These are phyloP conservation scores for Leptodactylus fuscus DNA, from an alignment of 2,113 vertebrate genomes.

Conservation along the genomic window DNA sequence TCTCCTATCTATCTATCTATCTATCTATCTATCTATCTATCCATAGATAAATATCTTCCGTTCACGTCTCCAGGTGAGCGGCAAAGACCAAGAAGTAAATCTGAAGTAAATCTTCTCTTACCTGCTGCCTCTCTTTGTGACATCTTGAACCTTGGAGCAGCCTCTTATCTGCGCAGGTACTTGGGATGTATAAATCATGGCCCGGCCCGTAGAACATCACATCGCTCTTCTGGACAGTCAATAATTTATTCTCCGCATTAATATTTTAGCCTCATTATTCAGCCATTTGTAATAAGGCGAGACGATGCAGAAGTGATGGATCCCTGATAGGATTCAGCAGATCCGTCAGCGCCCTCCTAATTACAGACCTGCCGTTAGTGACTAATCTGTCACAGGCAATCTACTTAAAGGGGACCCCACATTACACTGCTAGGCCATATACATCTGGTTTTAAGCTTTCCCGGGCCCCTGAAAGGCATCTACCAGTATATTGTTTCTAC, in stretches of 20 bases:
- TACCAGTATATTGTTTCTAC: too few relatives aligned
- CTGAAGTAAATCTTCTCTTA: too few relatives aligned
- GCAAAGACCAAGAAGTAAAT: too few relatives aligned
- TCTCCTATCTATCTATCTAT: too few relatives aligned
- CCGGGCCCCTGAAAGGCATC: too few relatives aligned
- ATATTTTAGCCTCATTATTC: slow-evolving; percentile 10
- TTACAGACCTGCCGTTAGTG: neutral
- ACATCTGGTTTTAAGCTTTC: neutral
- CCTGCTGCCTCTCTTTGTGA: too few relatives aligned
- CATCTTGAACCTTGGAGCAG: too few relatives aligned
- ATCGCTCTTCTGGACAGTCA: neutral
- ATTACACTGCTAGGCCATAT: neutral
- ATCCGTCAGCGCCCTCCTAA: neutral
- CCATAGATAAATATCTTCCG: too few relatives aligned
- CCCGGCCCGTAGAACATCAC: neutral
- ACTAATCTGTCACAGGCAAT: neutral
- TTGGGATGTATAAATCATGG: neutral
- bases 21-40: too few relatives aligned
- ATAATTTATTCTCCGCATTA: slow-evolving; percentile 14
- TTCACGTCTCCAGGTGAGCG: too few relatives aligned
- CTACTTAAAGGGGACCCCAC: neutral
- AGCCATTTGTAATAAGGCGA: neutral
- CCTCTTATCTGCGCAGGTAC: too few relatives aligned
- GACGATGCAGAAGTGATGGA: neutral
- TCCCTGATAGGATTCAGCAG: neutral